These are phyloP conservation scores for Rhombomys opimus DNA, from an alignment of 2,113 vertebrate species.

Conservation along the genomic window DNA sequence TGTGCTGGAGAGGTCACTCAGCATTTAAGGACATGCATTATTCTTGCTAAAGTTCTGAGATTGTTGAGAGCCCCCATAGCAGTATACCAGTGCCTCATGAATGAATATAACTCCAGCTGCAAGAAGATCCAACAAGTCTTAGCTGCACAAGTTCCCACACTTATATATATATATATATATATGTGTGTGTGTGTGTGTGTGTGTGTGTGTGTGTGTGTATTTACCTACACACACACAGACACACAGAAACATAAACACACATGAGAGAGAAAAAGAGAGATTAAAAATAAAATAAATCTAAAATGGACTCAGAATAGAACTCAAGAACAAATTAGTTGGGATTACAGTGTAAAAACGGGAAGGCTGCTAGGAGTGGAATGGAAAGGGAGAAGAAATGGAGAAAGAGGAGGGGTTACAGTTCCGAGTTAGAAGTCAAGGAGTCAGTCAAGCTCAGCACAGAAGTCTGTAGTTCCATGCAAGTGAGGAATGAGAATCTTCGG, in stretches of 20 bases:
- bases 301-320: neutral
- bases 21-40: neutral
- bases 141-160: neutral
- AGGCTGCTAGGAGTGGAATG: neutral
- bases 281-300: neutral
- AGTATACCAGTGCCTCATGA: neutral
- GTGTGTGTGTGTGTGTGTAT: no score
- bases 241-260: neutral
- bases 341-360: neutral
- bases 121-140: neutral
- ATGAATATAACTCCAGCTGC: neutral
- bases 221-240: neutral
- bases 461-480: no score
- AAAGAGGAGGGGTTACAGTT: neutral
- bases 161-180: neutral
- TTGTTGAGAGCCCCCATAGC: neutral
- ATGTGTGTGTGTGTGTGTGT: no score
- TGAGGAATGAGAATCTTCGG: neutral
- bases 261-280: neutral
- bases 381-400: neutral
- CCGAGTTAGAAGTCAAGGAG: neutral
- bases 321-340: no score
- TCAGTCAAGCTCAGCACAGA: neutral
- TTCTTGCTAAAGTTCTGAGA: neutral
- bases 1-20: neutral